phyloP scores from a whole-genome alignment of 2,113 vertebrate species.

The Odontophorus gujanensis region DNA sequence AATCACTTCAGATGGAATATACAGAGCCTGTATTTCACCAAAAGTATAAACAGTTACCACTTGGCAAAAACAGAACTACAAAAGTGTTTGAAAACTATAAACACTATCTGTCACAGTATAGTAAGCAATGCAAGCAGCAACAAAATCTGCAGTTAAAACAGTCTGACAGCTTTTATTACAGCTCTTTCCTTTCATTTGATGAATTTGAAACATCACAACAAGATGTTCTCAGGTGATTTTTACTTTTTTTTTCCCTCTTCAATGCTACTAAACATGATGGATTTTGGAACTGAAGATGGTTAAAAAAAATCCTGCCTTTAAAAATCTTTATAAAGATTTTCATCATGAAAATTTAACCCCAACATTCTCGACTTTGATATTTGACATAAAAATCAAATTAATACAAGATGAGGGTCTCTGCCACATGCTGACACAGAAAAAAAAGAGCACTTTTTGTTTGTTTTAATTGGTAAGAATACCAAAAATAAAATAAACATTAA shows the following conservation, averaged over 20 bases:
- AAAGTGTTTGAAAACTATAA: constrained; percentile 60
- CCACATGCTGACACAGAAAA: background rate
- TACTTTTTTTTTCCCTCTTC: background rate
- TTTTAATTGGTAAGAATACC: background rate
- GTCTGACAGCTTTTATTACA: constrained; percentile 55
- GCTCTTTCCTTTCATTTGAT: constrained; percentile 25
- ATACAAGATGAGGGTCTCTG: background rate
- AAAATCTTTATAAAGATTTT: background rate
- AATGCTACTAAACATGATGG: background rate
- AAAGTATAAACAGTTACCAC: constrained; percentile 3
- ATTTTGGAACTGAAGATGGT: background rate
- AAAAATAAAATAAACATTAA: background rate
- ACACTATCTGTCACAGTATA: constrained; percentile 44
- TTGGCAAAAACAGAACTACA: constrained; percentile 28
- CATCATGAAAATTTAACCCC: background rate
- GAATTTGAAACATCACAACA: constrained; percentile 17
- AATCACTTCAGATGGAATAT: background rate
- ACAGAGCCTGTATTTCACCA: background rate
- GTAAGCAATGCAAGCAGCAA: constrained; percentile 51
- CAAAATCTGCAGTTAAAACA: constrained; percentile 54
- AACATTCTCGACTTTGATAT: background rate
- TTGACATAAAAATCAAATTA: background rate
- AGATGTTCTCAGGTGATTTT: background rate
- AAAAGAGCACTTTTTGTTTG: background rate
- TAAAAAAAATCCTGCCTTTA: background rate